Evolutionary conservation across 2,113 vertebrate species (phyloP), one percentile per base, ranked within the genome.

Genomic region (Montifringilla adamsi): DNA sequence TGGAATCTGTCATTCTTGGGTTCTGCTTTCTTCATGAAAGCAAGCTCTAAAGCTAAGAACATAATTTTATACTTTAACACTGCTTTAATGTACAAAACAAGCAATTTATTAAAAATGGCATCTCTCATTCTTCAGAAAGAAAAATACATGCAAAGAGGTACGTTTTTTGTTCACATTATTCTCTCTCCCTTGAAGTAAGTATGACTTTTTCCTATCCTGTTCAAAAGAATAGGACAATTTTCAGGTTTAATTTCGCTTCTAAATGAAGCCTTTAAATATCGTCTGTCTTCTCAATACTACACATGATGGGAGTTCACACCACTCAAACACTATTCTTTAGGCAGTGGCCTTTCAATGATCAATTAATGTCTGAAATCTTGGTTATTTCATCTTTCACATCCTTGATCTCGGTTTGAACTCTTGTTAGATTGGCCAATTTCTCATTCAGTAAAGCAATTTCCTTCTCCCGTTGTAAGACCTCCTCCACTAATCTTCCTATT

Each of bases 401-500:
- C 74, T 96, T 97, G 91, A 98, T 96, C 68, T 98, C 97, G 22
- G 95, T 97, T 93, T 95, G 96, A 56, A 98, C 96, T 92, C 96
- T 86, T 21, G 98, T 98, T 85, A 99, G 97, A 84, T 98, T 98
- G n/a, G 89, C 73, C 88, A 99, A 8, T 60, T 98, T 98, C 87
- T 98, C 98, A 80, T 97, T 98, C 24, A 99, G 95, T 91, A 98
- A 95, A 62, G 94, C 82, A 30, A 99, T 98, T 96, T 99, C 99
- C 80, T 97, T 97, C 72, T 99, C 98, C 81, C 91, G 98, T 84
- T 94, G 94, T 26, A 96, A 84, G 12, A 99, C 73, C 23, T 99
- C 99, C 74, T 98, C 98, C n/a, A 98, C 98, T 64, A 99, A 55
- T 50, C 96, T 97, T 53, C 99, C 99, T 55, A 99, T 98, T 84